Percentiles rank a stretch among this genome's conserved stretches.
These are phyloP conservation scores for Cyclura pinguis DNA, from an alignment of 2,797 vertebrate species.

Conservation along the genomic window DNA sequence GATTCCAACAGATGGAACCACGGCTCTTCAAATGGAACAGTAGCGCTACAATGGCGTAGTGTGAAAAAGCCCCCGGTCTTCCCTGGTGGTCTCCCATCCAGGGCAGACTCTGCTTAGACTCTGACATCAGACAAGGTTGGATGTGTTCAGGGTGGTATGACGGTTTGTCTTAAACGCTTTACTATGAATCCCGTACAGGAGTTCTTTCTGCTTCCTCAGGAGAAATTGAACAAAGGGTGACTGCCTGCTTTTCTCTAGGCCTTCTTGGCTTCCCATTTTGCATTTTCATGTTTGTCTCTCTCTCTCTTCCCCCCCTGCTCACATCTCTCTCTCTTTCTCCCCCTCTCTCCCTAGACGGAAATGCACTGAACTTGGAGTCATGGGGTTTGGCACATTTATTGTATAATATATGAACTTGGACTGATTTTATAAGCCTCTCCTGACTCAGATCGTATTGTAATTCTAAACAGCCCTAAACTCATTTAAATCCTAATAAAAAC, in stretches of 20 bases:
- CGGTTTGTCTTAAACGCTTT: background rate
- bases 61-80: too few species aligned
- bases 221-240: background rate
- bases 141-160: too few species aligned
- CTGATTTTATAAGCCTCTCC: conserved; percentile 65
- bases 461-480: conserved; percentile 71
- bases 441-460: conserved; percentile 68
- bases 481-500: conserved; percentile 77
- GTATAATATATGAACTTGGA: conserved; percentile 54
- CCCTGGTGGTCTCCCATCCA: too few species aligned
- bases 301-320: background rate
- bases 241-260: background rate
- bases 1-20: too few species aligned
- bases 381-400: background rate
- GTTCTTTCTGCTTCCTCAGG: background rate
- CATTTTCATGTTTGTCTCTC: conserved; percentile 5
- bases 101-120: too few species aligned
- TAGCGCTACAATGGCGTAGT: too few species aligned
- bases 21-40: too few species aligned
- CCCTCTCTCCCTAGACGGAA: background rate
- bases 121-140: too few species aligned
- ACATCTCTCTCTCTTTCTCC: too few species aligned
- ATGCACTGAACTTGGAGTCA: background rate
- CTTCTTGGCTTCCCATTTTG: background rate
- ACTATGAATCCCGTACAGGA: background rate